A percentile compares a stretch with the other conserved stretches of the same genome.
Conservation (phyloP, 2,888 invertebrate species). For the Villa cingulata region DNA sequence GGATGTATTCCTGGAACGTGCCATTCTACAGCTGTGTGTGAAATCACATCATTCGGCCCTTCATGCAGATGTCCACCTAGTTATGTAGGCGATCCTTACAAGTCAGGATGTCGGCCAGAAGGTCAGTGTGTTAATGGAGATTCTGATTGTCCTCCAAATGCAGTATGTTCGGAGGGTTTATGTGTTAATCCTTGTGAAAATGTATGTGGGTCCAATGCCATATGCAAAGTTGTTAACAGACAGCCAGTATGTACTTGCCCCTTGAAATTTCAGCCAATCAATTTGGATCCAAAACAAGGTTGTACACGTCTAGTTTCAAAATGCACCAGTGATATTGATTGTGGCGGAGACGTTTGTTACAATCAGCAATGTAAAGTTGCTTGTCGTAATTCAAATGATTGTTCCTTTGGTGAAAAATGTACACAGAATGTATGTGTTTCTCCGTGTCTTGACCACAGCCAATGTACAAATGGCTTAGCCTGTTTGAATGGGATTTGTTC, state of each 20-base stretch:
- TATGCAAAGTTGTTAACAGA: slow-evolving; percentile 64
- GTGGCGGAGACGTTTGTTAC: slow-evolving; percentile 63
- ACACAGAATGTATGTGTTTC: slow-evolving; percentile 61
- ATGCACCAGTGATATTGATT: slow-evolving; percentile 60
- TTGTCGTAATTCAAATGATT: slow-evolving; percentile 63
- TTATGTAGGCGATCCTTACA: slow-evolving; percentile 61
- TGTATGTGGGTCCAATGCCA: slow-evolving; percentile 67
- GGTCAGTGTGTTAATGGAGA: slow-evolving; percentile 61
- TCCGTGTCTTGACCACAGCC: slow-evolving; percentile 68
- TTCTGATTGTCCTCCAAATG: slow-evolving; percentile 60
- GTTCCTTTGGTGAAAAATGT: slow-evolving; percentile 66
- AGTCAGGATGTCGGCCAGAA: slow-evolving; percentile 62
- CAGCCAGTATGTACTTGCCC: slow-evolving; percentile 69
- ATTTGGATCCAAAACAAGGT: slow-evolving; percentile 46
- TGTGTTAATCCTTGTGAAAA: slow-evolving; percentile 72
- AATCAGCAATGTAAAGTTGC: slow-evolving; percentile 74
- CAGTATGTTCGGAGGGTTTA: slow-evolving; percentile 53
- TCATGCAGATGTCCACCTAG: slow-evolving; percentile 67
- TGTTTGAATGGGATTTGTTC: slow-evolving; percentile 68
- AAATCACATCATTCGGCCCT: slow-evolving; percentile 51
- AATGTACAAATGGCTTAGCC: slow-evolving; percentile 66
- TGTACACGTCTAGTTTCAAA: slow-evolving; percentile 56
- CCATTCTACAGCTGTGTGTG: slow-evolving; percentile 66
- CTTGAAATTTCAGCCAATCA: slow-evolving; percentile 57
- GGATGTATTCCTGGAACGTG: slow-evolving; percentile 67